Base-by-base conservation (phyloP, 2,797 vertebrate genomes). In the Cossypha heuglini region DNA sequence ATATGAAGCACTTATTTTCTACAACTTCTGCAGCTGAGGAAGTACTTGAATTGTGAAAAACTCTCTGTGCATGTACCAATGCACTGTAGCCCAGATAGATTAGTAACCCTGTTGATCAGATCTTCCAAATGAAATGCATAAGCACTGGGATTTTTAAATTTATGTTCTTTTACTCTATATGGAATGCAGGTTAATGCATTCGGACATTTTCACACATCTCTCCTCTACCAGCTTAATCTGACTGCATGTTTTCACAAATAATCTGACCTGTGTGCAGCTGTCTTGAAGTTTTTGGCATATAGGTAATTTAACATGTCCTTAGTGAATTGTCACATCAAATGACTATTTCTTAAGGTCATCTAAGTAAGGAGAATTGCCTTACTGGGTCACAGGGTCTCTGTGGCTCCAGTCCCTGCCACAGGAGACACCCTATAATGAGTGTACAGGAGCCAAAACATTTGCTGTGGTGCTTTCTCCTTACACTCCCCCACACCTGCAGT, bases 91-190 rank as follows among this genome's bases (percentile, higher is more conserved):
- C 16, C 17, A 45, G 52, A 49, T 72, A 83, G 71, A 38, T 16
- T 25, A 77, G 5, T 48, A 52, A 28, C 46, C 24, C n/a, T 29
- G 16, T 48, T 73, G 61, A 22, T 40, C 31, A 63, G 35, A 28
- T 88, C 29, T 63, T 88, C 52, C 58, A 67, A 86, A 79, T 40
- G n/a, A 77, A 55, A 40, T 58, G 69, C 10, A 69, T 37, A 51
- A 92, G 43, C 21, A 14, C 13, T 1, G 7, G 2, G 16, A 0
- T 52, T 61, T 25, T 58, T 63, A 0, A 4, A 46, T 67, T 51
- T 67, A 13, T 19, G 3, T 6, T 5, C 52, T 73, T 61, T 31
- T 86, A 16, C 40, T 43, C 12, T 66, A 11, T 31, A 25, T n/a
- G 9, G 31, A 58, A 5, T 31, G 31, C 17, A 51, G 13, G 17